Conservation (phyloP, 2,888 invertebrate species). For the Synergus laeviventris region DNA sequence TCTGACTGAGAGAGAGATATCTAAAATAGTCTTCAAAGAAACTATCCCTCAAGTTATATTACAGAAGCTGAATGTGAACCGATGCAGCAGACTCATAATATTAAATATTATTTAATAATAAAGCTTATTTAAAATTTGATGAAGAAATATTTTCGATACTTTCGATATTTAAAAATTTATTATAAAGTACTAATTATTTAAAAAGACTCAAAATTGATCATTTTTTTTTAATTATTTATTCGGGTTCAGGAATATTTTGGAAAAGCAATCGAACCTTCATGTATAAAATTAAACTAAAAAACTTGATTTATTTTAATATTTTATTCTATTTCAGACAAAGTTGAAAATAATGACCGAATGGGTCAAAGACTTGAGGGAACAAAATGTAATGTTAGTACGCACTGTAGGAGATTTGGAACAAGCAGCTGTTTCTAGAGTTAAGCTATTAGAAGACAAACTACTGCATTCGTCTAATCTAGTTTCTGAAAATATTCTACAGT, state of each 20-base stretch:
- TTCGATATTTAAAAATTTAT: neutral
- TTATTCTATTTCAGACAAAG: constrained; percentile 75
- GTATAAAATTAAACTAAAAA: neutral
- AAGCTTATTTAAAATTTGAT: neutral
- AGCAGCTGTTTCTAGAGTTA: constrained; percentile 80
- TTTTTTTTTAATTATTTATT: neutral
- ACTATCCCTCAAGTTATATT: constrained; percentile 13
- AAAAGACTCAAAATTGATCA: too few species aligned
- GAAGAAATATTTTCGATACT: neutral
- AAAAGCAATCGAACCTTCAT: neutral
- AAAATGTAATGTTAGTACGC: constrained; percentile 82
- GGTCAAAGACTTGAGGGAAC: constrained; percentile 83
- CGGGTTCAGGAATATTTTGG: neutral
- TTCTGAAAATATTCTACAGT: constrained; percentile 64
- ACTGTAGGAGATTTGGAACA: constrained; percentile 83
- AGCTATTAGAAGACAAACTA: constrained; percentile 78
- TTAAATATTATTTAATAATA: neutral
- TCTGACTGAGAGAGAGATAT: neutral
- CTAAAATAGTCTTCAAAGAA: constrained; percentile 18
- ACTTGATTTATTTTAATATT: neutral
- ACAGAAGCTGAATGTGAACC: neutral
- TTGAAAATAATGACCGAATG: constrained; percentile 81
- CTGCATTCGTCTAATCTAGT: constrained; percentile 74
- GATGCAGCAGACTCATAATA: neutral
- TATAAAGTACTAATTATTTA: neutral